Evolutionary conservation across 1,140 invertebrate species (phyloP).

Genomic region (Polypedilum vanderplanki): DNA sequence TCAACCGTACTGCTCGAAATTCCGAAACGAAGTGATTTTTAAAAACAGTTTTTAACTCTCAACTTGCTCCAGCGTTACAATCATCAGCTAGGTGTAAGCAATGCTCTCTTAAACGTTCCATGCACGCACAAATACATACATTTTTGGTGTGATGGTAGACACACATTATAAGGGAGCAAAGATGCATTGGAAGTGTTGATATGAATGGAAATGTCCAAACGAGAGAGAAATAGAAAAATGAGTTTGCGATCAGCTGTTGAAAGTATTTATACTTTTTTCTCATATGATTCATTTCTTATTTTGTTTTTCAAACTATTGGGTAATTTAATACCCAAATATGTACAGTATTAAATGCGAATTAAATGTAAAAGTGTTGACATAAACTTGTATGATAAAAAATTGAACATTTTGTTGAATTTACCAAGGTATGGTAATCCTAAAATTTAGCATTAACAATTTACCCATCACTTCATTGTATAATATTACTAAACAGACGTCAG

Average conservation of each 20-base stretch:
- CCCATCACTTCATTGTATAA: no score
- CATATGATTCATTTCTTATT: not conserved
- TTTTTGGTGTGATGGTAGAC: not conserved
- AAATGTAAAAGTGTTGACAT: no score
- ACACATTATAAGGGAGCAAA: not conserved
- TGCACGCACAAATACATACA: not conserved
- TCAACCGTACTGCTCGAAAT: slow-evolving; percentile 6
- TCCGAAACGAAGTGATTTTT: slow-evolving; percentile 19
- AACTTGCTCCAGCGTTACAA: not conserved
- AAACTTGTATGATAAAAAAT: no score
- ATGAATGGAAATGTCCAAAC: no score
- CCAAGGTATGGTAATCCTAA: no score
- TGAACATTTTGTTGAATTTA: no score
- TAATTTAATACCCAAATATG: not conserved
- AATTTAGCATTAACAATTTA: no score
- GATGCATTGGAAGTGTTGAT: slow-evolving; percentile 17
- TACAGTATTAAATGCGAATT: no score
- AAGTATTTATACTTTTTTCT: not conserved
- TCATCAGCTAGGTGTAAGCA: not conserved
- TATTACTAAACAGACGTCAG: no score
- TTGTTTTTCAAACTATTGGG: not conserved
- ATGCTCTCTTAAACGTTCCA: not conserved
- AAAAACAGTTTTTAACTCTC: not conserved
- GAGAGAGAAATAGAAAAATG: not conserved
- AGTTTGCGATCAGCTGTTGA: not conserved